Conservation (phyloP, 2,113 vertebrate species). For the Microcebus griseorufus region DNA sequence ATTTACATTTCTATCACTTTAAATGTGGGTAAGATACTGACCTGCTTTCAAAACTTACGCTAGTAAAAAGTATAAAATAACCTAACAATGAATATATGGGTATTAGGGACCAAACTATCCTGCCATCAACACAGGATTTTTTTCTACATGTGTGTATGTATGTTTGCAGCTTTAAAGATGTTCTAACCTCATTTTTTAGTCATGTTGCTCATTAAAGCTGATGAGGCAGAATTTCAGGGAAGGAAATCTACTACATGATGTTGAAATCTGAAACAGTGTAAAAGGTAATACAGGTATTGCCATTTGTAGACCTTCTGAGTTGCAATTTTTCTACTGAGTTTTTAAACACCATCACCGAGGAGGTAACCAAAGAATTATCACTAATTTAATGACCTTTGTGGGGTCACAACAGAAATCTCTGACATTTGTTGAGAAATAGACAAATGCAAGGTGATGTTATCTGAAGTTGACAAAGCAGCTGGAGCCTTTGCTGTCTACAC, state of each 20-base stretch:
- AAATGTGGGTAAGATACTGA: not conserved
- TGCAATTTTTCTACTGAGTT: not conserved
- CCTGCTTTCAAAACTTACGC: not conserved
- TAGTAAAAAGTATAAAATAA: not conserved
- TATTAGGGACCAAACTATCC: not conserved
- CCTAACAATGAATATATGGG: not conserved
- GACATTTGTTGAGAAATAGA: not conserved
- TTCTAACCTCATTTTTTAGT: not conserved
- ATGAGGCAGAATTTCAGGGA: not conserved
- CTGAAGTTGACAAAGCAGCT: not conserved
- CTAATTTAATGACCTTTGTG: not conserved
- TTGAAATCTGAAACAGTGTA: not conserved
- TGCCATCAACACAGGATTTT: not conserved
- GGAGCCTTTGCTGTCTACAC: not conserved
- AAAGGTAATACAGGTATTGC: not conserved
- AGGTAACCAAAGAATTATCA: not conserved
- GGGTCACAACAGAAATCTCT: not conserved
- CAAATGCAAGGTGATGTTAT: not conserved
- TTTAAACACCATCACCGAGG: not conserved
- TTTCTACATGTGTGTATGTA: rapidly evolving
- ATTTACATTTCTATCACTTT: not conserved
- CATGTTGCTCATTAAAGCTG: not conserved
- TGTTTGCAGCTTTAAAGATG: not conserved
- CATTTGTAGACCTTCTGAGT: not conserved
- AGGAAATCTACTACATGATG: not conserved